Evolutionary conservation across 1,140 invertebrate species (phyloP).

Genomic region (Babylonia areolata): DNA sequence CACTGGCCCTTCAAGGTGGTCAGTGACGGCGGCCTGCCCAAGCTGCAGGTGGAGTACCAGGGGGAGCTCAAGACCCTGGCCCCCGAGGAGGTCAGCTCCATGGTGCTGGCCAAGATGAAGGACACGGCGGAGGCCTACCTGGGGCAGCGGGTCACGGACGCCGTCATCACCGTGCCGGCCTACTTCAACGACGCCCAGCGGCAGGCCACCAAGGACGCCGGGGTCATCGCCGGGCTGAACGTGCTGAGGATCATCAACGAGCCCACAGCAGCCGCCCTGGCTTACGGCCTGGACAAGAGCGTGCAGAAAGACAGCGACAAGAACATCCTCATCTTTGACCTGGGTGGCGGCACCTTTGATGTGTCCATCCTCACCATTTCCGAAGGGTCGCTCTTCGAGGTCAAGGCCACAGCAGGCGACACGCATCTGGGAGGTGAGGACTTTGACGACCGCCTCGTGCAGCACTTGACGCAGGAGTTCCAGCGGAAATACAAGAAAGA

Average conservation of each 20-base stretch:
- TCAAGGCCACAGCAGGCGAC: slow-evolving; percentile 96
- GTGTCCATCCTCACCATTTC: slow-evolving; percentile 66
- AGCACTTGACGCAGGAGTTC: slow-evolving; percentile 96
- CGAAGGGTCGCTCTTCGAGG: slow-evolving; percentile 84
- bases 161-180: slow-evolving; percentile 60
- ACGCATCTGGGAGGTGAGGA: slow-evolving; percentile 93
- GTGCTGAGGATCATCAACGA: slow-evolving; percentile 79
- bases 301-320: slow-evolving; percentile 70
- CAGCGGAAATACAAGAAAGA: slow-evolving; percentile 98
- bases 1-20: slow-evolving; percentile 88
- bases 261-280: slow-evolving; percentile 77
- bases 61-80: slow-evolving; percentile 91
- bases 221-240: slow-evolving; percentile 75
- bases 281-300: slow-evolving; percentile 77
- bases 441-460: slow-evolving; percentile 97
- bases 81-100: slow-evolving; percentile 90
- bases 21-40: slow-evolving; percentile 76
- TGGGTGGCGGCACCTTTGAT: slow-evolving; percentile 70
- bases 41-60: slow-evolving; percentile 90
- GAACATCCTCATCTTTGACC: slow-evolving; percentile 80
- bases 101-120: too few species aligned
- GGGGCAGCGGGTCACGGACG: slow-evolving; percentile 52
- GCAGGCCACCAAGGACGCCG: slow-evolving; percentile 77
- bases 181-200: too few species aligned
- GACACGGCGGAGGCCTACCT: slow-evolving; percentile 96